Evolutionary conservation across 2,888 invertebrate species (phyloP), one percentile per base, ranked within the genome.

Genomic region (Tiphia femorata): DNA sequence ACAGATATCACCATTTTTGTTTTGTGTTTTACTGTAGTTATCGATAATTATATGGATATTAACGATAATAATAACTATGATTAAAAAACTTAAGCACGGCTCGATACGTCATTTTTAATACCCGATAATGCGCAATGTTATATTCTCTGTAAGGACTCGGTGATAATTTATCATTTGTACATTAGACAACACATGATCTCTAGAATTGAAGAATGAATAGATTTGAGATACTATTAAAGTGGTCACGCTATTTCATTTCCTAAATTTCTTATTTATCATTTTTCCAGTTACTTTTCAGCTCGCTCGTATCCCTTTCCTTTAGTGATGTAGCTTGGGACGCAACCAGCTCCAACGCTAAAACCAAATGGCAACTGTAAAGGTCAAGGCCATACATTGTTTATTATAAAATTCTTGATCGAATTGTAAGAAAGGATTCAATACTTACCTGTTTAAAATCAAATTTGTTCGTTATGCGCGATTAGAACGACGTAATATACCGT

Each of bases 21-120:
- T 83, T 83, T 82, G 83, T 83, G 83, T 83, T 83, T 82, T 83
- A 82, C 78, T 82, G 82, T 83, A 83, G 83, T 80, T 83, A 83
- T 83, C 80, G 77, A 82, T 82, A 82, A 83, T 82, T 82, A 83
- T 82, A 83, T 83, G 82, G 79, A 83, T 81, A 82, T 82, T 83
- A 82, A 82, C 75, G 80, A 82, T 83, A 82, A 83, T 83, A 83
- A 83, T 83, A 83, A 83, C 81, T 82, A 82, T 81, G 79, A 83
- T 81, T 82, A 81, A 82, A 83, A 80, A 80, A 80, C 58, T 61
- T 70, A 63, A 58, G 58, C 58, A 65, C 58, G 65, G 58, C 61
- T 66, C 46, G 44, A 53, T 49, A 49, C 43, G 43, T 58, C 46
- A 52, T 52, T 57, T 50, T 46, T 40, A 37, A 55, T 49, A 47